Evolutionary conservation across 1,140 invertebrate species (phyloP).

Genomic region (Drosophila kikkawai): DNA sequence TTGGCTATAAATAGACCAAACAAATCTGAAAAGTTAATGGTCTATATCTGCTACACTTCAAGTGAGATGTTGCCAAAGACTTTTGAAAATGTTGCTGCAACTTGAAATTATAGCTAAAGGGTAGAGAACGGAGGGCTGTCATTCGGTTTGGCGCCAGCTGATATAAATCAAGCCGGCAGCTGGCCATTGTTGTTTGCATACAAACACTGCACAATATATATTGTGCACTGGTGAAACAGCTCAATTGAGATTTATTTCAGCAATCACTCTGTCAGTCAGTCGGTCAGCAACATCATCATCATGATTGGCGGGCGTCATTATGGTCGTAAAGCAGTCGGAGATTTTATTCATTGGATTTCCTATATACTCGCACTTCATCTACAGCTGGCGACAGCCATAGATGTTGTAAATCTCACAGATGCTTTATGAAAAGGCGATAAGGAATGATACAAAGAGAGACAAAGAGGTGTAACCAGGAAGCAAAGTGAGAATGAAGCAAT

Average conservation of each 20-base stretch:
- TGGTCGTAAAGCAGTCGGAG: slow-evolving; percentile 32
- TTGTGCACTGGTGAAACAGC: slow-evolving; percentile 32
- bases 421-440: slow-evolving; percentile 18
- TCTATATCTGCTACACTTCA: neutral
- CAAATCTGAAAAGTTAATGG: neutral
- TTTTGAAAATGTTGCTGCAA: slow-evolving; percentile 23
- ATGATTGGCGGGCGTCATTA: slow-evolving; percentile 32
- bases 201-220: slow-evolving; percentile 15
- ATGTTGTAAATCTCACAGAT: slow-evolving; percentile 16
- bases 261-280: slow-evolving; percentile 59
- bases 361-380: slow-evolving; percentile 50
- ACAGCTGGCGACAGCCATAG: slow-evolving; percentile 28
- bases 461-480: slow-evolving; percentile 39
- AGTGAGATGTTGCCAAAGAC: slow-evolving; percentile 13
- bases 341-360: slow-evolving; percentile 61
- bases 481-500: neutral
- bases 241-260: slow-evolving; percentile 76
- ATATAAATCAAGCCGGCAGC: slow-evolving; percentile 56
- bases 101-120: neutral
- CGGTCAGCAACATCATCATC: slow-evolving; percentile 50
- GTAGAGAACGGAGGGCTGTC: slow-evolving; percentile 10
- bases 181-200: slow-evolving; percentile 33
- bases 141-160: slow-evolving; percentile 59
- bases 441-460: slow-evolving; percentile 28
- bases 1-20: slow-evolving; percentile 11